These are phyloP conservation scores for Passer montanus DNA, from an alignment of 2,113 vertebrate genomes.

Conservation along the genomic window DNA sequence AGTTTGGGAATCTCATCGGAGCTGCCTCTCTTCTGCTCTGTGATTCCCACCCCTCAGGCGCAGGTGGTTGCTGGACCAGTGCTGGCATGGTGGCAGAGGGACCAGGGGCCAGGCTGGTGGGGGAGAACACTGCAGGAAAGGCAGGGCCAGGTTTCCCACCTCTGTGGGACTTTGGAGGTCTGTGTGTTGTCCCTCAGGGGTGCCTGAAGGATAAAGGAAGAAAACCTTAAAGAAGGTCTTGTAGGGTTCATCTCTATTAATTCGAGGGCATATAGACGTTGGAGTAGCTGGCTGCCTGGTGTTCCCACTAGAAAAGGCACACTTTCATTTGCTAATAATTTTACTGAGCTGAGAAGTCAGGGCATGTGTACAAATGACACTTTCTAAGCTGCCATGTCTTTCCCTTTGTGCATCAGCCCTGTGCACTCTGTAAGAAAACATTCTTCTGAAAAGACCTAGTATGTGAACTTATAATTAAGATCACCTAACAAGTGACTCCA, in stretches of 20 bases:
- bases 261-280: background rate
- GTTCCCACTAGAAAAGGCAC: background rate
- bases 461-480: background rate
- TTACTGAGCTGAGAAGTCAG: background rate
- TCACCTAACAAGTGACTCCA: background rate
- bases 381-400: background rate
- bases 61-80: background rate
- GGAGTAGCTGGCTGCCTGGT: background rate
- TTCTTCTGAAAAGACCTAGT: background rate
- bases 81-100: background rate
- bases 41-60: background rate
- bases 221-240: background rate
- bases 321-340: background rate
- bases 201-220: background rate
- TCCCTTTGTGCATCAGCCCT: background rate
- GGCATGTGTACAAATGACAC: background rate
- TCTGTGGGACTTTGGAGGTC: background rate
- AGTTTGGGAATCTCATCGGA: conserved; percentile 68
- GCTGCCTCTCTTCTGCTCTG: conserved; percentile 59
- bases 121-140: accelerated
- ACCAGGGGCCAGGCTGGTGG: accelerated
- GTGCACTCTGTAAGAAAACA: background rate
- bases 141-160: background rate
- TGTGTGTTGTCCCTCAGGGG: background rate
- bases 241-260: background rate